Base-by-base conservation (phyloP, 2,888 invertebrate species). In the Dorcus parallelipipedus region DNA sequence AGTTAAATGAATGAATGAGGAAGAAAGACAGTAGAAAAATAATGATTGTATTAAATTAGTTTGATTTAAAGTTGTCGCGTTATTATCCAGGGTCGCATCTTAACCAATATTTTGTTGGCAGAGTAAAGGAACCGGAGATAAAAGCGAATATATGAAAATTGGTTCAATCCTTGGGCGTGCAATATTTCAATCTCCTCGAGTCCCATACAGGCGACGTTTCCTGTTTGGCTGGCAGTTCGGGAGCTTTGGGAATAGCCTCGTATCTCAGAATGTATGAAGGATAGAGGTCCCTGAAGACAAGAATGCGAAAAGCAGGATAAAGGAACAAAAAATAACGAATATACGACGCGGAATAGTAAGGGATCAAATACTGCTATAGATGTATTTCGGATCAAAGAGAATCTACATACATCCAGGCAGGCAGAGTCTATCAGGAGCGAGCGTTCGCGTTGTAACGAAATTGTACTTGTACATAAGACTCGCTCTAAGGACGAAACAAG, bases 131-230 rank as follows among this genome's bases (percentile, higher is more conserved):
- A 64, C 56, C 67, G 66, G 70, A 71, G 70, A 72, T 71, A 71
- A 70, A 72, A 71, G 71, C 70, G 75, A 74, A 75, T 75, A 73
- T 73, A 74, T 74, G 75, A 76, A 76, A 76, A 76, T 76, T 76
- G 76, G 76, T 73, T 74, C 70, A 75, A 75, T 76, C 75, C 75
- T 76, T 73, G 73, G 72, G 76, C 74, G 74, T 72, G 73, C 75
- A 75, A 76, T 76, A 76, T 76, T 76, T 76, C 76, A 76, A 76
- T 76, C 74, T 75, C 68, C 72, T 72, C 64, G 69, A 71, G 70
- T 71, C 71, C 73, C 71, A 69, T 67, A 69, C 48, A 73, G 74
- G 71, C 75, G 75, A 75, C 74, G 73, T 74, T 75, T 76, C 74
- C 75, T 74, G 75, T 76, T 76, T 76, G 74, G 75, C 72, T 74